Percentiles rank a stretch among this genome's conserved stretches.
These are phyloP conservation scores for Hypanus sabinus DNA, from an alignment of 2,113 vertebrate species.

Conservation along the genomic window DNA sequence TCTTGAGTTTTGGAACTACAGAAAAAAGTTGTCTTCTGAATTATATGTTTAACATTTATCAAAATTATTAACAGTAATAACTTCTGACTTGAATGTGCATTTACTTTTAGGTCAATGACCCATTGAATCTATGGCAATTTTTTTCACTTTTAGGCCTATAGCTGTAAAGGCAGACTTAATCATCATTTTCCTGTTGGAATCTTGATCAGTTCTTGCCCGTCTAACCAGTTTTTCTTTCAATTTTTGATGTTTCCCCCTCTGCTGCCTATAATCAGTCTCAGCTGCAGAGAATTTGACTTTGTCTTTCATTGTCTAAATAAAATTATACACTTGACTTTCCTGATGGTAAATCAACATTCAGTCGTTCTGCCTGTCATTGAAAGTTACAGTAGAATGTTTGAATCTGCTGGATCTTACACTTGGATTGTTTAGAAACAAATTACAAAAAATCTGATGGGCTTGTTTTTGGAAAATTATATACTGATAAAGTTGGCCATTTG, in stretches of 20 bases:
- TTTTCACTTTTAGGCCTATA: background rate
- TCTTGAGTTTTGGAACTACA: slow-evolving; percentile 36
- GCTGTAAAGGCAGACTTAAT: background rate
- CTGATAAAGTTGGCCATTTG: slow-evolving; percentile 30
- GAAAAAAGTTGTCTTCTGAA: slow-evolving; percentile 35
- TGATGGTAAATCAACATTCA: slow-evolving; percentile 38
- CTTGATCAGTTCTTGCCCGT: background rate
- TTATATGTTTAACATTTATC: slow-evolving; percentile 22
- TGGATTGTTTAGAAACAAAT: slow-evolving; percentile 16
- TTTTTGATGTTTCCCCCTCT: background rate
- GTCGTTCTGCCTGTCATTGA: slow-evolving; percentile 34
- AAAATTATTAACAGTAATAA: slow-evolving; percentile 28
- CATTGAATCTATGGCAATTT: background rate
- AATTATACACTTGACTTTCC: background rate
- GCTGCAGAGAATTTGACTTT: background rate
- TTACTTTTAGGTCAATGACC: slow-evolving; percentile 37
- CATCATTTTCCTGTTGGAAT: background rate
- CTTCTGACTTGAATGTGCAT: slow-evolving; percentile 38
- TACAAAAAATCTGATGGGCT: background rate
- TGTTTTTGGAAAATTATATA: slow-evolving; percentile 37
- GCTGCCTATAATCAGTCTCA: background rate
- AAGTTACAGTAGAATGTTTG: slow-evolving; percentile 30
- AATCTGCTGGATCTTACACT: slow-evolving; percentile 31
- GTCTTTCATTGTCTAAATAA: background rate
- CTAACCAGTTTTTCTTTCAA: background rate